These are phyloP conservation scores for Drosophila acutilabella DNA, from an alignment of 2,888 invertebrate species.

Conservation along the genomic window DNA sequence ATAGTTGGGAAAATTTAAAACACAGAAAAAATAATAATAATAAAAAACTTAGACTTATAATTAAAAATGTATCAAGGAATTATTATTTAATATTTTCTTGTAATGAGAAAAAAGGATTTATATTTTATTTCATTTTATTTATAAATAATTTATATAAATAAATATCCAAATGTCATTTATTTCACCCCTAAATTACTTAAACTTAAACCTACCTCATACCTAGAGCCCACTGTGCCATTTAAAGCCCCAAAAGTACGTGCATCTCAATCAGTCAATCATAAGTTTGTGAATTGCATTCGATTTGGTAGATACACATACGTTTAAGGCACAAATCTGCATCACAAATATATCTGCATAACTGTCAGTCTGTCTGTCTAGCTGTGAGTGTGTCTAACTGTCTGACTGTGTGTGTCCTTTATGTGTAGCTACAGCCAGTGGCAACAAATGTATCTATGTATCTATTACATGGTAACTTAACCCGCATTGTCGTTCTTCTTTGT, in stretches of 20 bases:
- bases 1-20: no score
- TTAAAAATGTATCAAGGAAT: no score
- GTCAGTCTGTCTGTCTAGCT: no score
- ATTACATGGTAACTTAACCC: constrained; percentile 47
- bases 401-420: background rate
- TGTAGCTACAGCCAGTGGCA: constrained; percentile 25
- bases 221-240: background rate
- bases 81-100: no score
- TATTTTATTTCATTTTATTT: no score
- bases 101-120: no score
- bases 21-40: no score
- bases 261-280: constrained; percentile 1
- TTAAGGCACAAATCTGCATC: constrained; percentile 21
- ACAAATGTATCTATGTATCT: constrained; percentile 22
- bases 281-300: background rate
- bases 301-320: background rate
- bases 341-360: constrained; percentile 1
- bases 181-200: background rate
- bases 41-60: no score
- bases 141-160: no score
- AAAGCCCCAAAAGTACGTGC: background rate
- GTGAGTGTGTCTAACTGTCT: no score
- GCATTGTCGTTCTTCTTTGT: constrained; percentile 10
- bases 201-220: background rate
- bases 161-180: no score